These are phyloP conservation scores for Anarrhichthys ocellatus DNA, from an alignment of 2,113 vertebrate genomes.

Conservation along the genomic window DNA sequence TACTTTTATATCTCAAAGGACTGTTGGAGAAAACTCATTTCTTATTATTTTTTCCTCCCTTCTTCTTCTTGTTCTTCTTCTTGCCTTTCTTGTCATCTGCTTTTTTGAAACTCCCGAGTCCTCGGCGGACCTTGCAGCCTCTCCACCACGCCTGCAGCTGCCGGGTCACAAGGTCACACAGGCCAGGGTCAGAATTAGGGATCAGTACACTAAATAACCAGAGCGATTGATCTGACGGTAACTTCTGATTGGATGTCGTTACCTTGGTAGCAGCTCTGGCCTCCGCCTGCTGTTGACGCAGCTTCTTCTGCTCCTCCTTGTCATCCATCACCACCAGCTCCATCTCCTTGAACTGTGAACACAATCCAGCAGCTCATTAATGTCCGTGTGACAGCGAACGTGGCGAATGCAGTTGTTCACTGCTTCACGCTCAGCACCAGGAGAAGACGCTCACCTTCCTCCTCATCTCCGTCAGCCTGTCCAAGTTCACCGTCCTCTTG, in stretches of 20 bases:
- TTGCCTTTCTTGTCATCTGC: constrained; percentile 49
- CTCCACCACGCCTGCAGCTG: constrained; percentile 77
- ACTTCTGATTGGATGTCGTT: constrained; percentile 16
- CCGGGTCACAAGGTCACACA: constrained; percentile 15
- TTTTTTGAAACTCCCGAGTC: constrained; percentile 55
- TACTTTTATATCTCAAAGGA: background rate
- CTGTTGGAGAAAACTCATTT: constrained; percentile 39
- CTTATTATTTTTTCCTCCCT: constrained; percentile 56
- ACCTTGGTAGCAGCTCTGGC: constrained; percentile 62
- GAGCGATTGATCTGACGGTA: background rate
- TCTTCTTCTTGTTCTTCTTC: constrained; percentile 48
- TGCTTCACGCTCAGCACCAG: too few species aligned
- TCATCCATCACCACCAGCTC: constrained; percentile 69
- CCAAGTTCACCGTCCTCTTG: constrained; percentile 47
- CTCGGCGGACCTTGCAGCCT: constrained; percentile 67
- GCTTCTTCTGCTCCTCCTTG: constrained; percentile 59
- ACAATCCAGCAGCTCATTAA: constrained; percentile 23
- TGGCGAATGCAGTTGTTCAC: background rate
- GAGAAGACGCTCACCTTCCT: constrained; percentile 50
- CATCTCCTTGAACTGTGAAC: constrained; percentile 60
- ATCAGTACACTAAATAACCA: background rate
- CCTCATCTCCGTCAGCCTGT: constrained; percentile 59
- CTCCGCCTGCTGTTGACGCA: constrained; percentile 27
- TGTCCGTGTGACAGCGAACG: background rate
- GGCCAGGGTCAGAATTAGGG: background rate